These are phyloP conservation scores for Trypoxylon attenuatum DNA, from an alignment of 2,888 invertebrate genomes.

Conservation along the genomic window DNA sequence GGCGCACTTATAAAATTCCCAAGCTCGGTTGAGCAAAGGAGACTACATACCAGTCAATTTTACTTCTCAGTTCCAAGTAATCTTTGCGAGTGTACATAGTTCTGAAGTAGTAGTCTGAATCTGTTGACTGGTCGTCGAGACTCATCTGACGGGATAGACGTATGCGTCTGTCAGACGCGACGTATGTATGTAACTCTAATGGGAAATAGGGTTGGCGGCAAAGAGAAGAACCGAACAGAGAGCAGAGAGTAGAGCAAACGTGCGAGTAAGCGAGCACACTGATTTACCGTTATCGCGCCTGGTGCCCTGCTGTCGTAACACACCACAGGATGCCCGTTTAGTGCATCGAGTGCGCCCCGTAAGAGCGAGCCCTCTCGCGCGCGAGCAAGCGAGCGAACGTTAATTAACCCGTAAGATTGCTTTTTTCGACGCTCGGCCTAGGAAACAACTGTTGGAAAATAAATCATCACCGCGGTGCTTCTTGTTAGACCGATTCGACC, in stretches of 20 bases:
- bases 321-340: neutral
- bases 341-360: neutral
- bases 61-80: too few relatives aligned
- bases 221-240: too few relatives aligned
- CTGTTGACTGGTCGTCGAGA: too few relatives aligned
- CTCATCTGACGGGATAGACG: too few relatives aligned
- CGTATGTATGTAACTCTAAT: conserved; percentile 22
- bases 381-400: too few relatives aligned
- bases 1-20: too few relatives aligned
- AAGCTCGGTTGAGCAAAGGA: too few relatives aligned
- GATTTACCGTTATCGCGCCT: conserved; percentile 24
- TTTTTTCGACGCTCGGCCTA: conserved; percentile 15
- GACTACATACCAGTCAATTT: too few relatives aligned
- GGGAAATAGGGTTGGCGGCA: conserved; percentile 27
- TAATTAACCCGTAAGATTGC: conserved; percentile 21
- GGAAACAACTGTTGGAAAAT: conserved; percentile 7
- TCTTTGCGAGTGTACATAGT: too few relatives aligned
- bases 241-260: too few relatives aligned
- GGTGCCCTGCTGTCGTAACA: neutral
- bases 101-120: too few relatives aligned
- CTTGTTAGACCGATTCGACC: too few relatives aligned
- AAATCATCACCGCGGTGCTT: neutral
- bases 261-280: conserved; percentile 10
- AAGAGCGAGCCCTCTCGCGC: neutral
- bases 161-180: conserved; percentile 10